Evolutionary conservation across 2,113 vertebrate species (phyloP).

Genomic region (Orthonyx spaldingii): DNA sequence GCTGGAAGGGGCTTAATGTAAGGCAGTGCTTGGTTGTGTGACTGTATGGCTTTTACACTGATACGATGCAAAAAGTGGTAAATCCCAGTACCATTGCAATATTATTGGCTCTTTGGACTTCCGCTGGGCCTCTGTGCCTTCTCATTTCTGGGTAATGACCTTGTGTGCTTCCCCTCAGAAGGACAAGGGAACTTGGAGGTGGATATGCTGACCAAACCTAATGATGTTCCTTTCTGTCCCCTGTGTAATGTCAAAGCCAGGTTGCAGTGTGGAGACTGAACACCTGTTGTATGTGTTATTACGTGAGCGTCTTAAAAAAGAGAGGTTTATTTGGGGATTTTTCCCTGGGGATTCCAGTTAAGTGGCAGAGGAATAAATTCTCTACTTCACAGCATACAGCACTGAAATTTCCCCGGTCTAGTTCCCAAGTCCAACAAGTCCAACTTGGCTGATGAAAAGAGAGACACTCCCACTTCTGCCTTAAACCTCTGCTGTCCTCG

Average conservation of each 20-base stretch:
- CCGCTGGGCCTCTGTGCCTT: not conserved
- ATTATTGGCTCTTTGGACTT: not conserved
- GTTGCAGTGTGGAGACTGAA: not conserved
- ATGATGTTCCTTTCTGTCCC: not conserved
- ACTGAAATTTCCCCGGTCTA: not conserved
- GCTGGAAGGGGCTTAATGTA: not conserved
- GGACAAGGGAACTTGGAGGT: not conserved
- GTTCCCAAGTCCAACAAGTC: not conserved
- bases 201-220: not conserved
- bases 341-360: not conserved
- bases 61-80: not conserved
- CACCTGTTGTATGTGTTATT: not conserved
- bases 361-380: not conserved
- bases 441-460: not conserved
- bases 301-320: not conserved
- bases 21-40: not conserved
- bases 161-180: not conserved
- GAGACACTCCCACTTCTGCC: not conserved
- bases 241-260: not conserved
- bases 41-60: not conserved
- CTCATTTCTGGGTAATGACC: not conserved
- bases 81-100: not conserved
- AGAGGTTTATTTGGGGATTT: not conserved
- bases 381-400: not conserved
- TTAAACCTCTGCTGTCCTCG: not conserved